phyloP scores from a whole-genome alignment of 2,113 vertebrate genomes.

The Apeltes quadracus region DNA sequence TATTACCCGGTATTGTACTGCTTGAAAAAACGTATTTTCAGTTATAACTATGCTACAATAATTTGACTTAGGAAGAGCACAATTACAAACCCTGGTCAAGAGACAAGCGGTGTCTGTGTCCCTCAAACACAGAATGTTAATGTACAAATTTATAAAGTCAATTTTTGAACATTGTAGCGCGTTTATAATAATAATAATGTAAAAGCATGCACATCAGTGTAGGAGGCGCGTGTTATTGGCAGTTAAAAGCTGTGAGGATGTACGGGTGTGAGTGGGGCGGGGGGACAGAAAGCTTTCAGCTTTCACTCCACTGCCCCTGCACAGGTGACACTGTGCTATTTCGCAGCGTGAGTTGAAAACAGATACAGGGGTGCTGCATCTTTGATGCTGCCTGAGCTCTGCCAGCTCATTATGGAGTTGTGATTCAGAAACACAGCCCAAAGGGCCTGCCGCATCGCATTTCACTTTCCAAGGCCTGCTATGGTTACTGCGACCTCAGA shows the following conservation, averaged over 20 bases:
- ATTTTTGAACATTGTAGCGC: too few relatives aligned
- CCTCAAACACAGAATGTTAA: too few relatives aligned
- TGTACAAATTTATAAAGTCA: too few relatives aligned
- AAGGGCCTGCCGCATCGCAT: constrained; percentile 72
- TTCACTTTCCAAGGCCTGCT: constrained; percentile 85
- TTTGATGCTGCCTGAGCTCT: constrained; percentile 72
- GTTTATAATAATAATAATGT: too few relatives aligned
- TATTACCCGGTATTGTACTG: too few relatives aligned
- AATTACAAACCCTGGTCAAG: too few relatives aligned
- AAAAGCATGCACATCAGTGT: neutral
- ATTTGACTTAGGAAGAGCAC: too few relatives aligned
- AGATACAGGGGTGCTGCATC: constrained; percentile 77
- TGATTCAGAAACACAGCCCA: constrained; percentile 79
- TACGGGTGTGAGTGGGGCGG: constrained; percentile 21
- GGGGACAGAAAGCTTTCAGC: constrained; percentile 24
- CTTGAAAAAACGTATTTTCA: too few relatives aligned
- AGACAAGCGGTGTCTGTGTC: too few relatives aligned
- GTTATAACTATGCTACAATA: too few relatives aligned
- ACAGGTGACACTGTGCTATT: constrained; percentile 58
- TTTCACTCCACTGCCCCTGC: constrained; percentile 14
- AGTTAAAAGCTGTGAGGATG: constrained; percentile 10
- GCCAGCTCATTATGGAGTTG: constrained; percentile 79
- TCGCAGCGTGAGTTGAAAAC: constrained; percentile 65
- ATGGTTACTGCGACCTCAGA: constrained; percentile 81
- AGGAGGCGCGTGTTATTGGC: neutral